Evolutionary conservation across 1,140 invertebrate species (phyloP).

Genomic region (Anagrus nilaparvatae): DNA sequence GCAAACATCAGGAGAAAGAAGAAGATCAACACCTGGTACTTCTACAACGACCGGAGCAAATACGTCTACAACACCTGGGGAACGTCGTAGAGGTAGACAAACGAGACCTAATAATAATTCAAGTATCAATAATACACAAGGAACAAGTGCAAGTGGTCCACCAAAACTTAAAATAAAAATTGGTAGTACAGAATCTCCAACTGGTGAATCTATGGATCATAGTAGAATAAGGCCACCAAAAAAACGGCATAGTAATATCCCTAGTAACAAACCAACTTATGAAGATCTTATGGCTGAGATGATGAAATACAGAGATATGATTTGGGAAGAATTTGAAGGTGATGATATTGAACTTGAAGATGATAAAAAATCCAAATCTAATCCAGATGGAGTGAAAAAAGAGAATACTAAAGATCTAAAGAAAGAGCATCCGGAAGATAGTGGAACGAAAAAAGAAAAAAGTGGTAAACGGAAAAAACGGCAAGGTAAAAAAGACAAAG

Average conservation of each 20-base stretch:
- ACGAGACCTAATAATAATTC: conserved; percentile 31
- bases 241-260: conserved; percentile 63
- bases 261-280: conserved; percentile 53
- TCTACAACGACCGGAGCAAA: conserved; percentile 14
- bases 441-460: conserved; percentile 51
- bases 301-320: conserved; percentile 76
- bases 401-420: too few species aligned
- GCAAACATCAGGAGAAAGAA: background rate
- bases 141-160: conserved; percentile 34
- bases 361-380: too few species aligned
- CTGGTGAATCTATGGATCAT: conserved; percentile 43
- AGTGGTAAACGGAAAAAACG: conserved; percentile 52
- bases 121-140: conserved; percentile 39
- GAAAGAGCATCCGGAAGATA: too few species aligned
- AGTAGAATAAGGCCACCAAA: conserved; percentile 55
- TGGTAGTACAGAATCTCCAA: conserved; percentile 40
- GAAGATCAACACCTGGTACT: background rate
- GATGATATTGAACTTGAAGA: too few species aligned
- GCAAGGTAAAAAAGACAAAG: conserved; percentile 24
- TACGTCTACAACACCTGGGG: conserved; percentile 21
- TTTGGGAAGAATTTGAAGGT: conserved; percentile 68
- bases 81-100: conserved; percentile 48
- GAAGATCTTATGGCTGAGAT: conserved; percentile 72
- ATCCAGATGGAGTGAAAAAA: too few species aligned
- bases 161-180: conserved; percentile 81